Evolutionary conservation across 1,140 invertebrate genomes (phyloP).

Genomic region (Lethrus apterus): DNA sequence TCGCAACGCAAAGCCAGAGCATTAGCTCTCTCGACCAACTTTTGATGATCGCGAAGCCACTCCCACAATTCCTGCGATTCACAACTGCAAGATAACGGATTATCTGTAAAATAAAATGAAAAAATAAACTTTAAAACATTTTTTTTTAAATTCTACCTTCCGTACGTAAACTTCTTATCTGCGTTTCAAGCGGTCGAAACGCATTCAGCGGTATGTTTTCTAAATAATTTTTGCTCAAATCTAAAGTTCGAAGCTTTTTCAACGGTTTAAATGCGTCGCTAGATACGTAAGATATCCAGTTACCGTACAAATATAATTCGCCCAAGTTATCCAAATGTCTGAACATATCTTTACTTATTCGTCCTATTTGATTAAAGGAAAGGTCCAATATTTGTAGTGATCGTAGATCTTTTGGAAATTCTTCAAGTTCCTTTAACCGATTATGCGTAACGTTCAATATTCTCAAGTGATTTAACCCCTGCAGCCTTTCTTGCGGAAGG

Average conservation of each 20-base stretch:
- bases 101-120: conserved; percentile 52
- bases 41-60: conserved; percentile 80
- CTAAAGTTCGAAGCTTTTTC: conserved; percentile 69
- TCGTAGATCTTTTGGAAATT: conserved; percentile 71
- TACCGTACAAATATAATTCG: conserved; percentile 72
- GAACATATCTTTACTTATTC: conserved; percentile 68
- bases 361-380: conserved; percentile 74
- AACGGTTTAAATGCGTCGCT: conserved; percentile 72
- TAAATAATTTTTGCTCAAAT: conserved; percentile 78
- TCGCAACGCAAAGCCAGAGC: conserved; percentile 61
- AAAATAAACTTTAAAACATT: background rate
- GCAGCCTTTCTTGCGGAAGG: conserved; percentile 74
- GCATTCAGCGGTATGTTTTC: conserved; percentile 71
- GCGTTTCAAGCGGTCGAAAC: conserved; percentile 68
- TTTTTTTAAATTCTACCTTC: conserved; percentile 53
- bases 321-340: conserved; percentile 63
- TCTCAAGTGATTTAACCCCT: conserved; percentile 64
- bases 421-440: conserved; percentile 70
- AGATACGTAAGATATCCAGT: conserved; percentile 72
- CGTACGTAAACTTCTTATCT: conserved; percentile 64
- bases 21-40: conserved; percentile 48
- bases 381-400: conserved; percentile 72
- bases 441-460: conserved; percentile 79
- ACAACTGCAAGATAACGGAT: conserved; percentile 75
- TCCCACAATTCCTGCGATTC: conserved; percentile 80